phyloP scores from a whole-genome alignment of 1,140 invertebrate genomes.

The Mycetomoellerius zeteki region DNA sequence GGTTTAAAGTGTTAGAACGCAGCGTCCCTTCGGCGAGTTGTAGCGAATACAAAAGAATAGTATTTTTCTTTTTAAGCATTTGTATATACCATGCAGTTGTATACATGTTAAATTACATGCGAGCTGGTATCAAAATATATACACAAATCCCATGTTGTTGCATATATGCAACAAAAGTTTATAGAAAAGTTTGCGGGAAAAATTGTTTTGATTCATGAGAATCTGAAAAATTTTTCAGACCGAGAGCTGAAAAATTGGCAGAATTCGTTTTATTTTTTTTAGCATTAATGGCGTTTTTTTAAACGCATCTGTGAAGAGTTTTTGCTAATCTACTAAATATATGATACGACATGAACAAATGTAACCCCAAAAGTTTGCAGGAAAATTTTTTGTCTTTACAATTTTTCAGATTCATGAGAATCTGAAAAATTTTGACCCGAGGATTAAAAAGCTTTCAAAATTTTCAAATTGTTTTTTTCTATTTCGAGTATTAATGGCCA shows the following conservation, averaged over 20 bases:
- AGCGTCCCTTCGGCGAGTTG: conserved; percentile 26
- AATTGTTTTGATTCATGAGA: background rate
- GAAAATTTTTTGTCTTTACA: background rate
- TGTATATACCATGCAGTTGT: background rate
- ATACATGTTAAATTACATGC: conserved; percentile 16
- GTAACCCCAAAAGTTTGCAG: too few species aligned
- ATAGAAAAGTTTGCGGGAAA: too few species aligned
- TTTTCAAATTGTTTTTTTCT: too few species aligned
- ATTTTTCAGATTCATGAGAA: background rate
- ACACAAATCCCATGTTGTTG: background rate
- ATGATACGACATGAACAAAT: too few species aligned
- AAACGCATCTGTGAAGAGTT: too few species aligned
- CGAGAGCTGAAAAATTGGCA: too few species aligned
- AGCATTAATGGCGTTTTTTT: too few species aligned
- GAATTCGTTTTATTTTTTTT: too few species aligned
- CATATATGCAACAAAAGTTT: background rate
- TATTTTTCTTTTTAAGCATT: conserved; percentile 38
- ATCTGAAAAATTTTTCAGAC: conserved; percentile 3
- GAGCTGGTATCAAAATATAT: conserved; percentile 30
- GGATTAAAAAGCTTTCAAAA: too few species aligned
- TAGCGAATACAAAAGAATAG: conserved; percentile 51
- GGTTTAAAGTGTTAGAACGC: conserved; percentile 53
- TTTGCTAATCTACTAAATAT: too few species aligned
- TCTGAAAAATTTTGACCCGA: background rate
- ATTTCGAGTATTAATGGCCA: too few species aligned